Percentiles rank a stretch among this genome's conserved stretches.
Conservation (phyloP, 2,797 vertebrate genomes). For the Agapornis canus region DNA sequence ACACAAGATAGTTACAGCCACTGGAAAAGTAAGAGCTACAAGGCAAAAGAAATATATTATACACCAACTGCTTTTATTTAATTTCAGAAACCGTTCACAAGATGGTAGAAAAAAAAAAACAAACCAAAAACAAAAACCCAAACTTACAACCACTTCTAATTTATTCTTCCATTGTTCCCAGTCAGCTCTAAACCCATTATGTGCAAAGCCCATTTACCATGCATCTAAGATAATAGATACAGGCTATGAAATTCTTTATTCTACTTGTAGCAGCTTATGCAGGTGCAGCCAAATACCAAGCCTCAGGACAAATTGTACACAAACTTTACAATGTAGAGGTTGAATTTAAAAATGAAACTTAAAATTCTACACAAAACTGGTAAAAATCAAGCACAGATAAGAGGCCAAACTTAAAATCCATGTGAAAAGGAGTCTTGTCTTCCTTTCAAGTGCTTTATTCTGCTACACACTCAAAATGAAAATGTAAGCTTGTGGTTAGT, state of each 20-base stretch:
- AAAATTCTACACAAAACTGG: conserved; percentile 89
- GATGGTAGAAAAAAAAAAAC: conserved; percentile 71
- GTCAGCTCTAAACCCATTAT: conserved; percentile 78
- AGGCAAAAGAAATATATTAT: conserved; percentile 73
- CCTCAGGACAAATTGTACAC: conserved; percentile 89
- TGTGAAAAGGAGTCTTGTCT: conserved; percentile 74
- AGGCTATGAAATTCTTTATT: conserved; percentile 85
- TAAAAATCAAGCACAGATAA: conserved; percentile 89
- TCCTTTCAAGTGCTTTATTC: conserved; percentile 83
- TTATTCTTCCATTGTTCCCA: conserved; percentile 75
- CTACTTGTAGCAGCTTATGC: conserved; percentile 88
- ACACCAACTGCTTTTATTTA: conserved; percentile 83
- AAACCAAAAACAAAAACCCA: neutral
- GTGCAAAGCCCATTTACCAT: conserved; percentile 90
- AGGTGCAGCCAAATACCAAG: conserved; percentile 90
- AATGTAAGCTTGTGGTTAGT: conserved; percentile 87
- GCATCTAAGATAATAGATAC: conserved; percentile 90
- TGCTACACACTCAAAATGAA: conserved; percentile 80
- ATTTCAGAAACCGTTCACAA: conserved; percentile 87
- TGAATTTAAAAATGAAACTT: conserved; percentile 87
- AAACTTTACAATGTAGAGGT: conserved; percentile 83
- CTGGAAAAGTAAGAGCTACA: conserved; percentile 64
- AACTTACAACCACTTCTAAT: conserved; percentile 77
- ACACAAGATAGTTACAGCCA: conserved; percentile 33
- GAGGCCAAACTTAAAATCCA: conserved; percentile 81